Evolutionary conservation across 2,113 vertebrate genomes (phyloP).

Genomic region (Microcebus ravelobensis): DNA sequence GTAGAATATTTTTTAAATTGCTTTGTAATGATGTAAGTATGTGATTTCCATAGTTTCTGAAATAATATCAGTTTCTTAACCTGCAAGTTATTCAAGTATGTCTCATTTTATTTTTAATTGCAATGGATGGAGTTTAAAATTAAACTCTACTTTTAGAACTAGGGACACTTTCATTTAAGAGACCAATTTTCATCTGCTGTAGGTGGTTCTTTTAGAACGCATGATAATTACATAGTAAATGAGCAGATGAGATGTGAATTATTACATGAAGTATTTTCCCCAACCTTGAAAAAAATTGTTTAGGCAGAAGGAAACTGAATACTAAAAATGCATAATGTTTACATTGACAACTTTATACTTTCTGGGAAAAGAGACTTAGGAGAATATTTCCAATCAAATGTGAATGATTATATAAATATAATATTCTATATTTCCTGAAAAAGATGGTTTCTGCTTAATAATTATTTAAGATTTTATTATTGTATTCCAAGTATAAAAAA

Average conservation of each 20-base stretch:
- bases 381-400: slow-evolving; percentile 12
- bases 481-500: slow-evolving; percentile 38
- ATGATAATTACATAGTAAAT: slow-evolving; percentile 63
- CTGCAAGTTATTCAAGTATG: not conserved
- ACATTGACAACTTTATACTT: not conserved
- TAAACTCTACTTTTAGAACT: slow-evolving; percentile 25
- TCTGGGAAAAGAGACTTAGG: slow-evolving; percentile 15
- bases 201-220: slow-evolving; percentile 41
- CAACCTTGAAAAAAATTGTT: slow-evolving; percentile 54
- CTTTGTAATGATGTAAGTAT: not conserved
- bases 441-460: not conserved
- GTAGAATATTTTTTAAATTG: slow-evolving; percentile 14
- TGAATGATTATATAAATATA: not conserved
- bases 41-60: slow-evolving; percentile 34
- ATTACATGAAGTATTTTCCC: slow-evolving; percentile 71
- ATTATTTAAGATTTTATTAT: slow-evolving; percentile 36
- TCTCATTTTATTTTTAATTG: slow-evolving; percentile 50
- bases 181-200: slow-evolving; percentile 46
- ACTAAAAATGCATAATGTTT: slow-evolving; percentile 50
- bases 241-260: slow-evolving; percentile 37
- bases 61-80: not conserved
- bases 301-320: slow-evolving; percentile 43
- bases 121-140: slow-evolving; percentile 54
- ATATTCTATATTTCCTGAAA: slow-evolving; percentile 3
- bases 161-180: not conserved